These are phyloP conservation scores for Ectropis crepuscularia DNA, from an alignment of 2,888 invertebrate genomes.

Conservation along the genomic window DNA sequence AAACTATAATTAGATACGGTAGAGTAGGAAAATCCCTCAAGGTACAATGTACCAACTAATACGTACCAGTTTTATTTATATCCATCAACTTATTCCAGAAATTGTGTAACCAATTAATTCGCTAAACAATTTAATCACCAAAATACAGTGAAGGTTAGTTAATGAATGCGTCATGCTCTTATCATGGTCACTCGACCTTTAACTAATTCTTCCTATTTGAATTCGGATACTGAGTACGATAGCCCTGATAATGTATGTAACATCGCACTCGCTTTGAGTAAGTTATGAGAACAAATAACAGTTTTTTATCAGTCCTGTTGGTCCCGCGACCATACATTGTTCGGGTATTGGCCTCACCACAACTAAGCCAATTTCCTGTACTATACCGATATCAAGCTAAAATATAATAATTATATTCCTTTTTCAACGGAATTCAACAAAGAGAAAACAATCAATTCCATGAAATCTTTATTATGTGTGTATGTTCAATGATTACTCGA, in stretches of 20 bases:
- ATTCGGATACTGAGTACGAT: background rate
- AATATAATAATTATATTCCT: background rate
- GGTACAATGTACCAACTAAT: too few species aligned
- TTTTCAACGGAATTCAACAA: too few species aligned
- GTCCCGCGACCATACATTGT: background rate
- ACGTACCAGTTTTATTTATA: background rate
- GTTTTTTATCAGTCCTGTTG: background rate
- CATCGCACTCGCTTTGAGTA: background rate
- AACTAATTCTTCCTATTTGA: slow-evolving; percentile 23
- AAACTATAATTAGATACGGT: too few species aligned
- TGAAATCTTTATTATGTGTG: too few species aligned
- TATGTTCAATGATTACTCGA: too few species aligned
- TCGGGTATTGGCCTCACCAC: slow-evolving; percentile 1
- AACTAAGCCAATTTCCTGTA: slow-evolving; percentile 1
- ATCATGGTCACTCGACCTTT: slow-evolving; percentile 20
- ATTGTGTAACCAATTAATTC: background rate
- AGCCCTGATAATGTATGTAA: background rate
- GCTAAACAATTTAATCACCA: background rate
- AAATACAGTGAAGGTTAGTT: slow-evolving; percentile 13
- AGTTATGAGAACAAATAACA: background rate
- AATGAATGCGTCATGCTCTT: slow-evolving; percentile 16
- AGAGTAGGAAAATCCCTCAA: too few species aligned
- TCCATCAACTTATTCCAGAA: background rate
- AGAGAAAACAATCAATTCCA: too few species aligned
- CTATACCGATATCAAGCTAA: background rate